Evolutionary conservation across 92 coral and sea anemone species (phyloP).

Genomic region (Paramuricea clavata): DNA sequence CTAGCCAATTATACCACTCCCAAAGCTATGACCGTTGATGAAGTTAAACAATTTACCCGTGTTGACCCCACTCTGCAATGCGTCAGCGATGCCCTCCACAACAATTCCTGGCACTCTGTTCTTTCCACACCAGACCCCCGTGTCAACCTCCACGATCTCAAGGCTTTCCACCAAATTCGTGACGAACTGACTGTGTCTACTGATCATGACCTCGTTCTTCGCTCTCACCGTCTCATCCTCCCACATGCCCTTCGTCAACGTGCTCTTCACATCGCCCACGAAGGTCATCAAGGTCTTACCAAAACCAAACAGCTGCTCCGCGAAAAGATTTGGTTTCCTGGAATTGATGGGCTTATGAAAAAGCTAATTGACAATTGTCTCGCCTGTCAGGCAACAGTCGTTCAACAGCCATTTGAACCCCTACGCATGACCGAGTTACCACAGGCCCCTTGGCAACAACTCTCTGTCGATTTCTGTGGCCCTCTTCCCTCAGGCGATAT

Average conservation of each 20-base stretch:
- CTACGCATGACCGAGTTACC: conserved; percentile 48
- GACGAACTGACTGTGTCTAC: conserved; percentile 55
- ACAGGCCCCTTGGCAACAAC: conserved; percentile 20
- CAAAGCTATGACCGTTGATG: not conserved
- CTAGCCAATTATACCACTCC: not conserved
- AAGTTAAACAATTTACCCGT: conserved; percentile 27
- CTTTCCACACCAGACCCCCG: not conserved
- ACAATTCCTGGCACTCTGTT: not conserved
- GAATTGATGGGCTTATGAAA: conserved; percentile 48
- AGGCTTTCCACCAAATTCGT: conserved; percentile 29
- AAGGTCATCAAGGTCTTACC: conserved; percentile 72
- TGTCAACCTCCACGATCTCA: not conserved
- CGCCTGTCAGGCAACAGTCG: conserved; percentile 45
- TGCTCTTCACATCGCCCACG: conserved; percentile 67
- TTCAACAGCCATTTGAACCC: conserved; percentile 26
- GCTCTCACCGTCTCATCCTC: conserved; percentile 49
- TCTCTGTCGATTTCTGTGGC: conserved; percentile 43
- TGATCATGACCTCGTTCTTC: conserved; percentile 39
- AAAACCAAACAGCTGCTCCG: conserved; percentile 64
- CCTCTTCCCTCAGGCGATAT: conserved; percentile 49
- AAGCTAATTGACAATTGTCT: conserved; percentile 40
- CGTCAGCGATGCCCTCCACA: not conserved
- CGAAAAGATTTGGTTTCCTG: conserved; percentile 69
- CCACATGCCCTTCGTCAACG: conserved; percentile 42
- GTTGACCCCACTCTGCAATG: not conserved